A percentile compares a stretch with the other conserved stretches of the same genome.
phyloP scores from a whole-genome alignment of 1,140 invertebrate genomes.

The Leptinotarsa texana region DNA sequence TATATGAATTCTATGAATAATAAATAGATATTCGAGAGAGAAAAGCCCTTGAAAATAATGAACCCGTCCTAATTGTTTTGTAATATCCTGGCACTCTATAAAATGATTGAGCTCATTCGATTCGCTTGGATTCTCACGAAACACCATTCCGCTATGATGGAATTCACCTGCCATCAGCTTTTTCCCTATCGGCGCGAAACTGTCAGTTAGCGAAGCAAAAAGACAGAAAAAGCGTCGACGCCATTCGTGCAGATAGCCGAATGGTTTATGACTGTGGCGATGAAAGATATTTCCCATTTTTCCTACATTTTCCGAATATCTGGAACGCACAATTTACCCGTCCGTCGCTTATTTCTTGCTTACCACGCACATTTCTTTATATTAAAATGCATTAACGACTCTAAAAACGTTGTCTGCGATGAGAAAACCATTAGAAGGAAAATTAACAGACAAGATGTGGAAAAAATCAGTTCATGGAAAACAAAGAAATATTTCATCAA shows the following conservation, averaged over 20 bases:
- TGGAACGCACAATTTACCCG: conserved; percentile 38
- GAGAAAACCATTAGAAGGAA: background rate
- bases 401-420: background rate
- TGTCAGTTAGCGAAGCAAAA: conserved; percentile 12
- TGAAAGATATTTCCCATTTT: conserved; percentile 35
- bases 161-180: conserved; percentile 4
- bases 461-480: background rate
- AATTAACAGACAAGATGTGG: background rate
- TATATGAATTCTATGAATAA: too few relatives aligned
- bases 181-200: conserved; percentile 10
- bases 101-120: background rate
- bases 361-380: conserved; percentile 36
- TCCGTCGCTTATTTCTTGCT: conserved; percentile 34
- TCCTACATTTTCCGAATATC: conserved; percentile 31
- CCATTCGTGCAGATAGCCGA: conserved; percentile 33
- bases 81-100: background rate
- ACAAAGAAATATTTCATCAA: too few relatives aligned
- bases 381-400: conserved; percentile 32
- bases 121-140: background rate
- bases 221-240: conserved; percentile 27
- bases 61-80: too few relatives aligned
- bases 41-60: too few relatives aligned
- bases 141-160: background rate
- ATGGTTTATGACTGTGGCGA: conserved; percentile 36
- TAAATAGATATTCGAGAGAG: too few relatives aligned